Percentiles rank a stretch among this genome's conserved stretches.
Evolutionary conservation across 2,888 invertebrate species (phyloP).

Genomic region (Eupithecia centaureata): DNA sequence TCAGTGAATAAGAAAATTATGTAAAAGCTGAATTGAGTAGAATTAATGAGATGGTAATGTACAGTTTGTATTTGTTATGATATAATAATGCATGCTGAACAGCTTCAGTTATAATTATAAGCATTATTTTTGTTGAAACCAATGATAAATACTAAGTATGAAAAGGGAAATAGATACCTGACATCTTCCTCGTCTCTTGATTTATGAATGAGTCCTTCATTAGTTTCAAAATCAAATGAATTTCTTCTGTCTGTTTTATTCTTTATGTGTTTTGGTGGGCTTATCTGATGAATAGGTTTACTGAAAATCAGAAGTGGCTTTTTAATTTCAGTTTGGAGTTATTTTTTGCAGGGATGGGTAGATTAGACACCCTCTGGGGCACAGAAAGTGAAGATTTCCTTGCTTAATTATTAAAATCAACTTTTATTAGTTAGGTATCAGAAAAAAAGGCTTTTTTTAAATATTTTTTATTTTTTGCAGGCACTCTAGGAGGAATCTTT

Average conservation of each 20-base stretch:
- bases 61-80: slow-evolving; percentile 18
- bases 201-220: neutral
- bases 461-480: too few species aligned
- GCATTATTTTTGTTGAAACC: neutral
- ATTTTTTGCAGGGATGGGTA: too few species aligned
- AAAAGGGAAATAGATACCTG: neutral
- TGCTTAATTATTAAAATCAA: too few species aligned
- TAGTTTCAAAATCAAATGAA: slow-evolving; percentile 24
- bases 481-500: too few species aligned
- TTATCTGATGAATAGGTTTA: slow-evolving; percentile 33
- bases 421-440: too few species aligned
- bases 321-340: neutral
- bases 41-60: slow-evolving; percentile 29
- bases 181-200: slow-evolving; percentile 8
- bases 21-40: neutral
- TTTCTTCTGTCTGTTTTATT: slow-evolving; percentile 32
- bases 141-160: neutral
- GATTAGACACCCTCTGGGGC: too few species aligned
- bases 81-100: neutral
- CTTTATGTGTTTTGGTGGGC: slow-evolving; percentile 22
- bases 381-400: too few species aligned
- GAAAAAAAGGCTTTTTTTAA: too few species aligned
- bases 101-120: neutral
- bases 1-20: neutral
- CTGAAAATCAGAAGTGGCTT: slow-evolving; percentile 30